Evolutionary conservation across 2,797 vertebrate genomes (phyloP).

Genomic region (Aratinga solstitialis): DNA sequence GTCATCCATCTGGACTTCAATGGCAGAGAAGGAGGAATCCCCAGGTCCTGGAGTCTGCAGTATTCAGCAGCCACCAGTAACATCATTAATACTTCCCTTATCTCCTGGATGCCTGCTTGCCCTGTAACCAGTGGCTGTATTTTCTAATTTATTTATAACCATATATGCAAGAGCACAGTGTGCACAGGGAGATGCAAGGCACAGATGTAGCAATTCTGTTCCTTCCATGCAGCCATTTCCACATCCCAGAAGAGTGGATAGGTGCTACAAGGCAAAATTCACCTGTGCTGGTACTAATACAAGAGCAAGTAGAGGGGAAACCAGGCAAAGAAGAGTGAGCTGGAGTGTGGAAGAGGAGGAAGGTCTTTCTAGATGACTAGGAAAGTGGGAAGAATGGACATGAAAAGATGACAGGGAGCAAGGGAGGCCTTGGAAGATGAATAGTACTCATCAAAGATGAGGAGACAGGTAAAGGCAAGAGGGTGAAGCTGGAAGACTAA

Average conservation of each 20-base stretch:
- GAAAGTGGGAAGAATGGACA: not conserved
- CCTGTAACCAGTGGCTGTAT: not conserved
- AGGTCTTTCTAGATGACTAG: not conserved
- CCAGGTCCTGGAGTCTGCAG: not conserved
- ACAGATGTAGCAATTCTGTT: not conserved
- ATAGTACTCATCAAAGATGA: not conserved
- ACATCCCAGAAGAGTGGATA: not conserved
- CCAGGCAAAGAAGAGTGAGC: not conserved
- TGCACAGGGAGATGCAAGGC: not conserved
- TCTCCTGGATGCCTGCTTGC: not conserved
- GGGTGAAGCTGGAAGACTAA: not conserved
- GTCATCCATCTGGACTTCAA: not conserved
- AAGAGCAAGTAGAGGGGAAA: not conserved
- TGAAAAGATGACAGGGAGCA: not conserved
- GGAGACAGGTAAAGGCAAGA: not conserved
- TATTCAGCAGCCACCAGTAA: not conserved
- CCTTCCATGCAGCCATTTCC: not conserved
- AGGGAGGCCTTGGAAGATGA: not conserved
- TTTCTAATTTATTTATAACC: not conserved
- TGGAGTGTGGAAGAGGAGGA: not conserved
- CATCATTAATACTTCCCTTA: not conserved
- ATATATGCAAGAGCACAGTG: not conserved
- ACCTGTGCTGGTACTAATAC: not conserved
- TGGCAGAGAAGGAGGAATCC: not conserved
- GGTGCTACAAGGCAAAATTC: not conserved